Evolutionary conservation across 2,888 invertebrate genomes (phyloP).

Genomic region (Troilus luridus): DNA sequence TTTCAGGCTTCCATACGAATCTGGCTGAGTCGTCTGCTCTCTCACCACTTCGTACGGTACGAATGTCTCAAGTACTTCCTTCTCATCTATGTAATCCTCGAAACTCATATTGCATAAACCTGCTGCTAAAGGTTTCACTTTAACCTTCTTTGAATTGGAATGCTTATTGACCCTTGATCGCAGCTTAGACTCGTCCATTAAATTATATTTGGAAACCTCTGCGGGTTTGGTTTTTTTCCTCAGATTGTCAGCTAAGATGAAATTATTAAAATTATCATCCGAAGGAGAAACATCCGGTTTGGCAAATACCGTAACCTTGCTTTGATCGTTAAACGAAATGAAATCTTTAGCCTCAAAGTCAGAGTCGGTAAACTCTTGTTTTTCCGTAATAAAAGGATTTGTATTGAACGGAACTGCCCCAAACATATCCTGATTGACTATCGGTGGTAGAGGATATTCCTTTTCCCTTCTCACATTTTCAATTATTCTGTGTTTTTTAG

Average conservation of each 20-base stretch:
- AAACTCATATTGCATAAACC: slow-evolving; percentile 84
- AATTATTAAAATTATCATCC: slow-evolving; percentile 45
- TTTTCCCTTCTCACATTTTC: slow-evolving; percentile 55
- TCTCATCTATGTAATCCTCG: slow-evolving; percentile 76
- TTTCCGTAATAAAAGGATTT: slow-evolving; percentile 62
- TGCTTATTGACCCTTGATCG: slow-evolving; percentile 55
- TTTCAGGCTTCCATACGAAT: slow-evolving; percentile 70
- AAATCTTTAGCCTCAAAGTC: slow-evolving; percentile 63
- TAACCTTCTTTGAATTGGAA: slow-evolving; percentile 62
- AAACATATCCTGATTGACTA: slow-evolving; percentile 67
- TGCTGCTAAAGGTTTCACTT: slow-evolving; percentile 69
- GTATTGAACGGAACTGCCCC: slow-evolving; percentile 65
- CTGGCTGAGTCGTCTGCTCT: slow-evolving; percentile 62
- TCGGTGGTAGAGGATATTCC: slow-evolving; percentile 70
- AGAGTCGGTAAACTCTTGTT: slow-evolving; percentile 63
- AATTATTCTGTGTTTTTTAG: slow-evolving; percentile 58
- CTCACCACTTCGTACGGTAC: slow-evolving; percentile 78
- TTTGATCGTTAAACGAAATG: slow-evolving; percentile 59
- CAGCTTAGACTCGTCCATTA: slow-evolving; percentile 70
- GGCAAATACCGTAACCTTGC: slow-evolving; percentile 16
- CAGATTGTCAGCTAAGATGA: slow-evolving; percentile 46
- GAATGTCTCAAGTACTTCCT: slow-evolving; percentile 69
- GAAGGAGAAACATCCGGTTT: slow-evolving; percentile 48
- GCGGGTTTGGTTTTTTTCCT: slow-evolving; percentile 1
- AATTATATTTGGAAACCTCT: slow-evolving; percentile 66